A percentile compares a stretch with the other conserved stretches of the same genome.
These are phyloP conservation scores for Muschampia plurimacula DNA, from an alignment of 2,888 invertebrate species.

Conservation along the genomic window DNA sequence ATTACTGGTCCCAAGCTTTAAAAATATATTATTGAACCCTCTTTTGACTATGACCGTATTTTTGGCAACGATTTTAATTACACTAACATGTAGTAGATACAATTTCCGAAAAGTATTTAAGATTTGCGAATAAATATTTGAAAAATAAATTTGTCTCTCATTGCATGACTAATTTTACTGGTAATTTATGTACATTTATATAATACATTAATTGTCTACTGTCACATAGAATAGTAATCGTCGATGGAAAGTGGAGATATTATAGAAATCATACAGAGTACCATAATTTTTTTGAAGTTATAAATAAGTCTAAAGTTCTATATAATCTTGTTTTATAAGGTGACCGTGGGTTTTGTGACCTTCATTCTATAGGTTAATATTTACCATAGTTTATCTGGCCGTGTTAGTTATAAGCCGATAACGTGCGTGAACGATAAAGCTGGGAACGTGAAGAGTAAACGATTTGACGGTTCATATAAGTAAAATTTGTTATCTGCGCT, in stretches of 20 bases:
- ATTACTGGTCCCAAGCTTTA: conserved; percentile 25
- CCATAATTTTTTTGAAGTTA: too few relatives aligned
- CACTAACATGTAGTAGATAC: conserved; percentile 50
- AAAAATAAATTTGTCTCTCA: conserved; percentile 48
- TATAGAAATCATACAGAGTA: neutral
- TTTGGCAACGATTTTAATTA: conserved; percentile 62
- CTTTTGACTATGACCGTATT: conserved; percentile 44
- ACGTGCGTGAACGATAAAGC: conserved; percentile 44
- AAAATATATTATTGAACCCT: conserved; percentile 17
- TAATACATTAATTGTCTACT: conserved; percentile 26
- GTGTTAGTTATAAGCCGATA: conserved; percentile 46
- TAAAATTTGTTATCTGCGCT: conserved; percentile 48
- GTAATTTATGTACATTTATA: conserved; percentile 27
- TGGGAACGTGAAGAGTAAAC: conserved; percentile 27
- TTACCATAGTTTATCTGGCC: conserved; percentile 47
- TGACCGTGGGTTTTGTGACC: conserved; percentile 13
- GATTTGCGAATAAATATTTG: conserved; percentile 47
- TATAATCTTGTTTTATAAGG: neutral
- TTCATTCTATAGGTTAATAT: conserved; percentile 30
- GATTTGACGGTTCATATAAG: conserved; percentile 43
- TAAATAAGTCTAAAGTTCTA: too few relatives aligned
- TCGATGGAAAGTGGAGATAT: conserved; percentile 31
- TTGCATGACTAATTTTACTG: conserved; percentile 13
- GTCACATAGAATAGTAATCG: conserved; percentile 37
- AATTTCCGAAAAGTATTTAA: conserved; percentile 56